phyloP scores from a whole-genome alignment of 2,113 vertebrate species.

The Cichladusa arquata region DNA sequence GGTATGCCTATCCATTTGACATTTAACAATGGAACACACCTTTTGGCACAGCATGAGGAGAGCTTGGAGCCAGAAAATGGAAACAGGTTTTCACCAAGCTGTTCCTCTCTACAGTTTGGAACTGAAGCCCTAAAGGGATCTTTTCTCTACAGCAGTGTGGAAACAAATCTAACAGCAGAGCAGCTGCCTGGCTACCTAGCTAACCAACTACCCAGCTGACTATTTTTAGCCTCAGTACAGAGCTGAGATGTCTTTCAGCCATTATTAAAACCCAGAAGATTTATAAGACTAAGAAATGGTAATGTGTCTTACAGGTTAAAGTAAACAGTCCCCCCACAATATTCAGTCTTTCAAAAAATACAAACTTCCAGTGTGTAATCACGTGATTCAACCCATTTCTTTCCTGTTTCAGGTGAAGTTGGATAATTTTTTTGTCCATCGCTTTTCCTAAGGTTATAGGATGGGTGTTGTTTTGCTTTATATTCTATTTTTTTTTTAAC shows the following conservation, averaged over 20 bases:
- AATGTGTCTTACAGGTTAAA: background rate
- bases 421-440: background rate
- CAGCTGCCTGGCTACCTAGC: background rate
- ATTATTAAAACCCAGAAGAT: background rate
- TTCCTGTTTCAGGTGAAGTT: background rate
- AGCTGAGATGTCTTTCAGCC: background rate
- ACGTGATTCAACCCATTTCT: accelerated
- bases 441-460: background rate
- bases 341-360: background rate
- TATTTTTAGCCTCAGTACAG: background rate
- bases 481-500: background rate
- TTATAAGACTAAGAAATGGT: background rate
- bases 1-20: background rate
- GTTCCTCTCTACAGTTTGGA: background rate
- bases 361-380: background rate
- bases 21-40: background rate
- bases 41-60: background rate
- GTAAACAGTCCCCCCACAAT: background rate
- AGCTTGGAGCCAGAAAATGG: background rate
- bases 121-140: background rate
- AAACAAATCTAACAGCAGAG: background rate
- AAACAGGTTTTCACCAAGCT: background rate
- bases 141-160: background rate
- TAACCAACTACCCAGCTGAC: background rate
- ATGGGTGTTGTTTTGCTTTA: background rate